A percentile compares a stretch with the other conserved stretches of the same genome.
These are phyloP conservation scores for Oreochromis aureus DNA, from an alignment of 2,113 vertebrate genomes.

Conservation along the genomic window DNA sequence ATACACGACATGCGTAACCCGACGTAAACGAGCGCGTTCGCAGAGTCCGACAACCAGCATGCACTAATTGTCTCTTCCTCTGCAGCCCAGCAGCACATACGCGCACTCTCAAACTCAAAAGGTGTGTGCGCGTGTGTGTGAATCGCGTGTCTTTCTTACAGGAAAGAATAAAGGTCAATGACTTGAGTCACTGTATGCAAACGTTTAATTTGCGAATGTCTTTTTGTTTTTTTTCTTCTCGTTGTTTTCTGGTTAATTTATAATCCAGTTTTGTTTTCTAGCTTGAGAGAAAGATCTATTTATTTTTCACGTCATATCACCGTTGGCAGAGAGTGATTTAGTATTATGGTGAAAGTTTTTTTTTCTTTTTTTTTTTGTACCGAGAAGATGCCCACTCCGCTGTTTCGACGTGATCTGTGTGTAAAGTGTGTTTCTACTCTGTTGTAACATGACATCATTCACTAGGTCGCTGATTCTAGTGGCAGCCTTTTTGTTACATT, in stretches of 20 bases:
- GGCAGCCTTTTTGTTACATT: conserved; percentile 51
- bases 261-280: conserved; percentile 71
- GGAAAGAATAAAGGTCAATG: conserved; percentile 51
- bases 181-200: conserved; percentile 70
- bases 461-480: conserved; percentile 49
- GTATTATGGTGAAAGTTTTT: conserved; percentile 57
- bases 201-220: conserved; percentile 67
- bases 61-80: conserved; percentile 60
- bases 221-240: conserved; percentile 9
- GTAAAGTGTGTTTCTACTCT: conserved; percentile 36
- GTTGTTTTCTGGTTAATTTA: conserved; percentile 73
- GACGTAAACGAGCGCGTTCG: neutral
- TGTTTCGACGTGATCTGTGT: conserved; percentile 26
- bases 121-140: neutral
- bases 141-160: conserved; percentile 43
- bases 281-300: conserved; percentile 68
- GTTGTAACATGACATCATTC: conserved; percentile 46
- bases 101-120: neutral
- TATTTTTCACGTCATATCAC: conserved; percentile 73
- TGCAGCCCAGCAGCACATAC: conserved; percentile 26
- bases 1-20: conserved; percentile 15
- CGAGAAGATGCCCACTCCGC: conserved; percentile 19
- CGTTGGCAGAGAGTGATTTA: conserved; percentile 50
- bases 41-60: conserved; percentile 47
- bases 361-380: conserved; percentile 15